These are phyloP conservation scores for Nasonia longicornis DNA, from an alignment of 1,140 invertebrate species.

Conservation along the genomic window DNA sequence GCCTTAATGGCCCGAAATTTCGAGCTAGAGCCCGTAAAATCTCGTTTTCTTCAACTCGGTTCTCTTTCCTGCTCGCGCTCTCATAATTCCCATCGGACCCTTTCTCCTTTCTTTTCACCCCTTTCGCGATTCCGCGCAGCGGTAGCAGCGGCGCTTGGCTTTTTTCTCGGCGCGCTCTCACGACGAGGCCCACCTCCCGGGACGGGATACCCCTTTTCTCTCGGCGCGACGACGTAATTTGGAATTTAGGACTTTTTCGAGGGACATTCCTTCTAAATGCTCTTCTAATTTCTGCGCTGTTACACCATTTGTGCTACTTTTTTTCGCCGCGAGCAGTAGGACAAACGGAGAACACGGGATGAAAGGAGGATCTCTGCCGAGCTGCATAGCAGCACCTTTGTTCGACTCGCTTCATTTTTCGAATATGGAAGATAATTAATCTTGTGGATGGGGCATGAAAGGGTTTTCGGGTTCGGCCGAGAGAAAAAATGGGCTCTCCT, in stretches of 20 bases:
- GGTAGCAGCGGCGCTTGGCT: constrained; percentile 41
- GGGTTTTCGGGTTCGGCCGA: constrained; percentile 66
- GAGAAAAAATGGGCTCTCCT: constrained; percentile 65
- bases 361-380: constrained; percentile 13
- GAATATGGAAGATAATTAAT: constrained; percentile 69
- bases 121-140: constrained; percentile 43
- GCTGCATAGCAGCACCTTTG: constrained; percentile 54
- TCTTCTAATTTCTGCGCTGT: constrained; percentile 5
- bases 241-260: constrained; percentile 36
- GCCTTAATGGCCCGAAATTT: constrained; percentile 44
- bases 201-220: constrained; percentile 14
- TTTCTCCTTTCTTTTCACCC: constrained; percentile 30
- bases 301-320: not conserved
- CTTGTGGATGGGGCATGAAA: constrained; percentile 66
- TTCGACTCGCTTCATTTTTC: constrained; percentile 67
- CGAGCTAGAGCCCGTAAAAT: constrained; percentile 48
- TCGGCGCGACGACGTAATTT: constrained; percentile 37
- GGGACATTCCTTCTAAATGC: constrained; percentile 4
- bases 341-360: not conserved
- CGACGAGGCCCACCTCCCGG: constrained; percentile 47
- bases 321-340: constrained; percentile 8
- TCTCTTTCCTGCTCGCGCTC: not conserved
- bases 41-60: constrained; percentile 39
- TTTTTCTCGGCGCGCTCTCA: constrained; percentile 52
- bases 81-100: constrained; percentile 34